Conservation (phyloP, 1,140 invertebrate species). For the Achroia grisella region DNA sequence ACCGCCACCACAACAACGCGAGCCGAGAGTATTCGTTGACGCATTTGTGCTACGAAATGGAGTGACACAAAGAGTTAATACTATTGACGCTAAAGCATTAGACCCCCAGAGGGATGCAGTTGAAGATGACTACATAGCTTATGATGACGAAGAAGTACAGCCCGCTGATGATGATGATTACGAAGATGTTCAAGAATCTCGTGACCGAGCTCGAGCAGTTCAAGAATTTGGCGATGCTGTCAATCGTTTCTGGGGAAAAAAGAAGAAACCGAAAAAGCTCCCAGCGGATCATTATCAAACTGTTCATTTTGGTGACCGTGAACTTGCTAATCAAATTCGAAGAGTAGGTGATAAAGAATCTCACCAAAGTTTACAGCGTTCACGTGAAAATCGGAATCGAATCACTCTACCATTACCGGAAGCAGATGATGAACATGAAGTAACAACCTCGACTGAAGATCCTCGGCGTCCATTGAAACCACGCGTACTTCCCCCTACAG, state of each 20-base stretch:
- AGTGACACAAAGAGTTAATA: constrained; percentile 46
- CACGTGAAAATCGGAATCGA: constrained; percentile 20
- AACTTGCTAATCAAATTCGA: constrained; percentile 31
- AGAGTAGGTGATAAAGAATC: constrained; percentile 19
- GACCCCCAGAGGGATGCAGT: constrained; percentile 25
- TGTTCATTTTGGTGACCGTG: constrained; percentile 59
- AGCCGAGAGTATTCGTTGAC: constrained; percentile 64
- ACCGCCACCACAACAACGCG: constrained; percentile 33
- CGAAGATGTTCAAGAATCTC: constrained; percentile 52
- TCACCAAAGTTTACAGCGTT: constrained; percentile 29
- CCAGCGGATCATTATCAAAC: constrained; percentile 45
- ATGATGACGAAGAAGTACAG: constrained; percentile 50
- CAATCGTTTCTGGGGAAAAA: constrained; percentile 57
- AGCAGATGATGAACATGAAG: constrained; percentile 39
- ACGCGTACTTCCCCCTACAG: constrained; percentile 61
- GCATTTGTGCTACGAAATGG: constrained; percentile 66
- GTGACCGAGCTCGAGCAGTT: constrained; percentile 45
- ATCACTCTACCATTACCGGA: constrained; percentile 29
- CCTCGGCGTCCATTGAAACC: constrained; percentile 51
- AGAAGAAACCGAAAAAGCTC: constrained; percentile 25
- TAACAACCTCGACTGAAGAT: constrained; percentile 64
- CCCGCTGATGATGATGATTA: constrained; percentile 51
- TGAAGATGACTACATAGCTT: constrained; percentile 49
- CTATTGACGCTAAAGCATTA: constrained; percentile 52
- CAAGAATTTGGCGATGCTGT: constrained; percentile 55